Base-by-base conservation (phyloP, 2,113 vertebrate genomes). In the Zingel zingel region DNA sequence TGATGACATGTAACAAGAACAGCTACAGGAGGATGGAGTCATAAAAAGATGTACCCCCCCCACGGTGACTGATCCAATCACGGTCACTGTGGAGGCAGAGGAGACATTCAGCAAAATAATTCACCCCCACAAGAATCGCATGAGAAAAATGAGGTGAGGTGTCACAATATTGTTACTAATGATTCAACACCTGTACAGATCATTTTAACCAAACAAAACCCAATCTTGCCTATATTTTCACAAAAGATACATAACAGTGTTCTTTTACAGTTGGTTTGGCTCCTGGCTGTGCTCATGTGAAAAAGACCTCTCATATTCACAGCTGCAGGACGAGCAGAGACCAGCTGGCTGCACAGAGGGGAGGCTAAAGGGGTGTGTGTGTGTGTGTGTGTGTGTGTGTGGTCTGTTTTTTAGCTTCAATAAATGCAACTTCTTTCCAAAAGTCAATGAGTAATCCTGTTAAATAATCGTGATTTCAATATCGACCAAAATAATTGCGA, bases 191-290 rank as follows among this genome's bases (percentile, higher is more conserved):
- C 53, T 30, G 33, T 14, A 25, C 16, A 25, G 30, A 58, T 45
- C 7, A 27, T 23, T 74, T 73, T n/a, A 75, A 50, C 63, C 63
- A 86, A 90, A 85, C 75, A 85, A 74, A 87, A 88, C 73, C 27
- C 3, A 12, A 88, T 14, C 68, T 27, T 16, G 12, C 39, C 30
- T 74, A 6, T 90, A 33, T 82, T 90, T 85, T 77, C 15, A 57
- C 3, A 81, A 69, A 43, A 69, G 25, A 78, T 6, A 57, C n/a
- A 9, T 23, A 36, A 57, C 12, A 1, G 25, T 45, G 14, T 30
- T 43, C 11, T 36, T 51, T 59, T 6, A 53, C 83, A 30, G n/a
- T 12, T 47, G 30, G 9, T 27, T 67, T 23, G 45, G 16, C 30
- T 53, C 5, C 81, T 43, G 0, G 1, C 58, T 77, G 82, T 51